phyloP scores from a whole-genome alignment of 2,888 invertebrate species.

The Rhagonycha lutea region DNA sequence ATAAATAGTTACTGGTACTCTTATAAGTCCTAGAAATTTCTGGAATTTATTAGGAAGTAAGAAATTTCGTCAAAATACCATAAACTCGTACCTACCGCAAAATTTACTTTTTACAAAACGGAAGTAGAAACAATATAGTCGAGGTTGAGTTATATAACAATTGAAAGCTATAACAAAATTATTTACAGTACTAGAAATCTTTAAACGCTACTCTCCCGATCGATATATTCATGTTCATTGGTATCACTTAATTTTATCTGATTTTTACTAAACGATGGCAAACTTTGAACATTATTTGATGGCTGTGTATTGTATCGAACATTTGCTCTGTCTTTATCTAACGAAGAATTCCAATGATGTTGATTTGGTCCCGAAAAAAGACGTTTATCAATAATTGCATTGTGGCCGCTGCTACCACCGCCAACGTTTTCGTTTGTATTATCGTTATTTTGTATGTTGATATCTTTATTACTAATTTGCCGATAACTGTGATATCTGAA shows the following conservation, averaged over 20 bases:
- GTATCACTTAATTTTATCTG: not conserved
- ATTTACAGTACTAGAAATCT: not conserved
- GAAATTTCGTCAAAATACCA: not conserved
- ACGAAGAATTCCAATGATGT: constrained; percentile 5
- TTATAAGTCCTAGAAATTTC: not conserved
- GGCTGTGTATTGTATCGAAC: not conserved
- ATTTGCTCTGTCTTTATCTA: not conserved
- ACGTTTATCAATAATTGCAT: constrained; percentile 2
- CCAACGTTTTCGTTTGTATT: constrained; percentile 6
- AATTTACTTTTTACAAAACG: not conserved
- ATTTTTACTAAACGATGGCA: constrained; percentile 1
- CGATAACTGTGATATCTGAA: not conserved
- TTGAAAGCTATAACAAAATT: not conserved
- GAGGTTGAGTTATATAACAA: not conserved
- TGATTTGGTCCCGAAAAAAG: constrained; percentile 2
- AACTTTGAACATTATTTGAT: constrained; percentile 7
- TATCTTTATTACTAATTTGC: not conserved
- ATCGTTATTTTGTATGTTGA: not conserved
- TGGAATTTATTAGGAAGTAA: not conserved
- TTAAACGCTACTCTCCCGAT: constrained; percentile 24
- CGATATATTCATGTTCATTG: constrained; percentile 10
- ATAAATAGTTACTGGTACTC: not conserved
- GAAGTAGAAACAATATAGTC: not conserved
- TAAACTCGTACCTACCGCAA: not conserved
- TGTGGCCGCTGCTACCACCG: not conserved